phyloP scores from a whole-genome alignment of 1,140 invertebrate genomes.

The Zaprionus gabonicus region DNA sequence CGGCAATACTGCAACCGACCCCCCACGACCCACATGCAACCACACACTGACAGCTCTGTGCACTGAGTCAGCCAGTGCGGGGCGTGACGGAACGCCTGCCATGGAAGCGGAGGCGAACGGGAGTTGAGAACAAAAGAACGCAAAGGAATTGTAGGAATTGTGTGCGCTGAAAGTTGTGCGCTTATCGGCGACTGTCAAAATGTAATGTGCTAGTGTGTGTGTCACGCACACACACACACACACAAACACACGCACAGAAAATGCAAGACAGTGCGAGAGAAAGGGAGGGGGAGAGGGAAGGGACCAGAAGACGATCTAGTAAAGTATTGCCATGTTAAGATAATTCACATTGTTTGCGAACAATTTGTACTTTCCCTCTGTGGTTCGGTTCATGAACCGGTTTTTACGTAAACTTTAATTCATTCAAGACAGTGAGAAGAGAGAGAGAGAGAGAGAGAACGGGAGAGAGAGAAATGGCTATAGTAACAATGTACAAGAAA shows the following conservation, averaged over 20 bases:
- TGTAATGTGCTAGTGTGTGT: conserved; percentile 27
- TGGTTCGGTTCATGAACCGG: conserved; percentile 22
- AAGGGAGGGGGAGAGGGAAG: not conserved
- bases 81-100: not conserved
- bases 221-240: conserved; percentile 1
- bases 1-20: not conserved
- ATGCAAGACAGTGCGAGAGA: not conserved
- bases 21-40: not conserved
- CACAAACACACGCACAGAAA: not conserved
- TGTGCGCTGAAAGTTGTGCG: conserved; percentile 42
- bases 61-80: conserved; percentile 11
- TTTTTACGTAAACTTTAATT: not conserved
- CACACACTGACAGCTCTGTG: conserved; percentile 15
- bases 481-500: too few relatives aligned
- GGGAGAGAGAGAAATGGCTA: not conserved
- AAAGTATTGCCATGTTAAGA: conserved; percentile 2
- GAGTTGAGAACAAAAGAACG: conserved; percentile 44
- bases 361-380: not conserved
- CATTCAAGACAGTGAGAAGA: not conserved
- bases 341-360: conserved; percentile 6
- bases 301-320: not conserved
- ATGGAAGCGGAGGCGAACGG: not conserved
- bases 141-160: conserved; percentile 38
- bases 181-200: conserved; percentile 53
- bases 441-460: not conserved